phyloP scores from a whole-genome alignment of 2,113 vertebrate genomes.

The Vireo altiloquus region DNA sequence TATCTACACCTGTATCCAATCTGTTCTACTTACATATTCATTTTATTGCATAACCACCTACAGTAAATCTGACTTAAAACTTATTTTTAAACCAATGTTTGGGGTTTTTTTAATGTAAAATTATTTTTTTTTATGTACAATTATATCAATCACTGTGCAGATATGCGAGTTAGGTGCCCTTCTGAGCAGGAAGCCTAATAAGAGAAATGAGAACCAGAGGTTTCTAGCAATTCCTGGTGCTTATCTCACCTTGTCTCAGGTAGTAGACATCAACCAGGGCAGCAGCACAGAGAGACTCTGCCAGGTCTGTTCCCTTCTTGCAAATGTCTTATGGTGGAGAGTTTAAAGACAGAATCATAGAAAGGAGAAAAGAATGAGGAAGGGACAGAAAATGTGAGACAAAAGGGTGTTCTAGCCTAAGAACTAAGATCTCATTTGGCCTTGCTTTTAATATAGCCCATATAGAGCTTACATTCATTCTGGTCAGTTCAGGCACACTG shows the following conservation, averaged over 20 bases:
- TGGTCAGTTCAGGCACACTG: background rate
- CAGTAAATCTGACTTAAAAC: background rate
- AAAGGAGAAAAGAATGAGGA: background rate
- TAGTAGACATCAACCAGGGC: background rate
- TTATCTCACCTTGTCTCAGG: background rate
- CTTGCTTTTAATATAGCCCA: background rate
- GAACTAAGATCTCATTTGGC: background rate
- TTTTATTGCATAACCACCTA: background rate
- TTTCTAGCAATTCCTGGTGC: background rate
- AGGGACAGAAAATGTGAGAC: background rate
- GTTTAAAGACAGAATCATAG: background rate
- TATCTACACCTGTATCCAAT: background rate
- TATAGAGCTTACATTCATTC: background rate
- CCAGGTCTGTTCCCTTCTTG: background rate
- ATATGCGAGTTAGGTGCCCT: background rate
- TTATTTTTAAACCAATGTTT: background rate
- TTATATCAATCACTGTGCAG: background rate
- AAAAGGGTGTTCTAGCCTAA: background rate
- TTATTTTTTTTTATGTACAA: background rate
- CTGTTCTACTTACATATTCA: background rate
- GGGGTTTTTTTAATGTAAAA: background rate
- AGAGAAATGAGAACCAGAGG: background rate
- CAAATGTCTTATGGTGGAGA: background rate
- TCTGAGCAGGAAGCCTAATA: background rate
- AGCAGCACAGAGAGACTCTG: background rate